phyloP scores from a whole-genome alignment of 2,797 vertebrate genomes.

The Ficedula albicollis region DNA sequence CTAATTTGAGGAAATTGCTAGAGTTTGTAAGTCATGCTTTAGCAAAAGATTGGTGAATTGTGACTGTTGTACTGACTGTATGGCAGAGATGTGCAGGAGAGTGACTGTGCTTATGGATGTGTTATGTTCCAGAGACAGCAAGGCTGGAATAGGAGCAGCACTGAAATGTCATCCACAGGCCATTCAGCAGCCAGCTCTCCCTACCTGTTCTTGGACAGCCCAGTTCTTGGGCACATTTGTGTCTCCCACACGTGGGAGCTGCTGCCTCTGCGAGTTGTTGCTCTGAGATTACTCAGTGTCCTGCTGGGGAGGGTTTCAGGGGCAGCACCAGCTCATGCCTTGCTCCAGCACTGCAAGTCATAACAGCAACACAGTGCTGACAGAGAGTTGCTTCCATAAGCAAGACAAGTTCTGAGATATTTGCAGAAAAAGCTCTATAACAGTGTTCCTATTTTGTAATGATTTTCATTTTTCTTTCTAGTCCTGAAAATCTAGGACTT shows the following conservation, averaged over 20 bases:
- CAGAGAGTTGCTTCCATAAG: accelerated
- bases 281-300: neutral
- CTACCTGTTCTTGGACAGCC: neutral
- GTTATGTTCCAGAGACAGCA: neutral
- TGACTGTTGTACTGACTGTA: neutral
- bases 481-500: neutral
- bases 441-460: neutral
- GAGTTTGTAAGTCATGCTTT: neutral
- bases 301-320: neutral
- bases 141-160: neutral
- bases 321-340: neutral
- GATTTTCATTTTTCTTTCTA: neutral
- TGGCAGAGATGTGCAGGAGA: neutral
- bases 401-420: neutral
- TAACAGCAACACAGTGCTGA: neutral
- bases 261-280: neutral
- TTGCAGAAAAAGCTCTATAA: neutral
- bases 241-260: accelerated
- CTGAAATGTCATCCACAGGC: neutral
- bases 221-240: neutral
- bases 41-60: neutral
- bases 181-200: neutral
- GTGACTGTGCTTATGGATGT: neutral
- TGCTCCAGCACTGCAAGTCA: neutral
- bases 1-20: neutral